Base-by-base conservation (phyloP, 2,888 invertebrate genomes). In the Lapara coniferarum region DNA sequence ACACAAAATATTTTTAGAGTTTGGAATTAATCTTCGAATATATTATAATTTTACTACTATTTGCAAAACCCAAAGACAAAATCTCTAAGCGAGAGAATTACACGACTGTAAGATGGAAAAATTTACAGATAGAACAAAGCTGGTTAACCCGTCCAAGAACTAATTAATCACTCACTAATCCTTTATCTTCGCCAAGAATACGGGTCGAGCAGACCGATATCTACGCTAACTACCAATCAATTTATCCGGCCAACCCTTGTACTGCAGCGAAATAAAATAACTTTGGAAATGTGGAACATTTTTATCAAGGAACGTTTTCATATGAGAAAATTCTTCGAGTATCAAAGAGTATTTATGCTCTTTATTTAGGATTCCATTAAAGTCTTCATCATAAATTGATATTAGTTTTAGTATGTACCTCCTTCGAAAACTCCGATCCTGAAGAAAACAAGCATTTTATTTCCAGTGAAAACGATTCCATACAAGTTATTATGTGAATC, bases 171-270 rank as follows among this genome's bases (percentile, higher is more conserved):
- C 46, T 46, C 13, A 49, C 19, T 63, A 63, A 63, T 63, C 63
- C 63, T 63, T 63, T 63, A 63, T 63, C 63, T 63, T 63, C 63
- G 63, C 63, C 49, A 63, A 63, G 63, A 63, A 63, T 63, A 63
- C 63, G 63, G 63, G 63, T 63, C 63, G 63, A 63, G 19, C 46
- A 49, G 49, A 49, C 63, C 63, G 19, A 63, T 63, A 63, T 63
- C 63, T 49, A 49, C 63, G 49, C 49, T 46, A 63, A 63, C 63
- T 63, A 63, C 19, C 63, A 63, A 63, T 63, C 63, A 63, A 63
- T 63, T 63, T 49, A 63, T 63, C 63, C 63, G 63, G 13, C 16
- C 63, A 63, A 46, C 46, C 19, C 19, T 63, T 59, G 46, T 59
- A 46, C n/a, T 63, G 49, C 49, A 58, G 37, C 52, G 25, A 63